phyloP scores from a whole-genome alignment of 2,113 vertebrate genomes.

The Platysternon megacephalum region DNA sequence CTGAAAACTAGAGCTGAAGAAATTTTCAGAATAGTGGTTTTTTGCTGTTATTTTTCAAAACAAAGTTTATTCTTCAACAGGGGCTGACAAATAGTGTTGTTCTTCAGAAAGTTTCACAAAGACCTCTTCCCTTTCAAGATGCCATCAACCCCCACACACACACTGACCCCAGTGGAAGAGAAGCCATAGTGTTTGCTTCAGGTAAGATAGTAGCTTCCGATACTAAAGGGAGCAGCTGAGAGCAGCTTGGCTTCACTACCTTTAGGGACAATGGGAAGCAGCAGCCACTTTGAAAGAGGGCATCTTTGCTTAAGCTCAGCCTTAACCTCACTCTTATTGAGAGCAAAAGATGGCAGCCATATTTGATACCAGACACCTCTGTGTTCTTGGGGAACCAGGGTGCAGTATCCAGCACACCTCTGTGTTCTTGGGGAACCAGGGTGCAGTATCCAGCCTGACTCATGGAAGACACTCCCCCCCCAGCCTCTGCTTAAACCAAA shows the following conservation, averaged over 20 bases:
- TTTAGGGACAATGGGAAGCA: neutral
- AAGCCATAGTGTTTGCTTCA: neutral
- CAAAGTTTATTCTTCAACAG: neutral
- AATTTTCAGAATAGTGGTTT: neutral
- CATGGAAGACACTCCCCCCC: no score
- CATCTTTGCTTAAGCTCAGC: neutral
- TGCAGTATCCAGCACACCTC: no score
- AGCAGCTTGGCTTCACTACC: neutral
- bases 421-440: no score
- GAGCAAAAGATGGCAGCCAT: neutral
- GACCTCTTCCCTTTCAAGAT: neutral
- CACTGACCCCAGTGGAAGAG: neutral
- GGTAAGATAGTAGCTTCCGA: neutral
- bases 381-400: no score
- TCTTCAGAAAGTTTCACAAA: neutral
- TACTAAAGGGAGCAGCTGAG: neutral
- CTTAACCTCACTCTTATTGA: neutral
- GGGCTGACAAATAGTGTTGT: neutral
- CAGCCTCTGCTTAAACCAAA: no score
- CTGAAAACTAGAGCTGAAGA: neutral
- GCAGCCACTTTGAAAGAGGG: neutral
- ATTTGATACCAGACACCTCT: no score
- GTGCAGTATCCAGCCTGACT: no score
- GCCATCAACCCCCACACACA: neutral
- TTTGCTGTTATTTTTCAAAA: neutral